Conservation (phyloP, 2,888 invertebrate genomes). For the Apantesis nais region DNA sequence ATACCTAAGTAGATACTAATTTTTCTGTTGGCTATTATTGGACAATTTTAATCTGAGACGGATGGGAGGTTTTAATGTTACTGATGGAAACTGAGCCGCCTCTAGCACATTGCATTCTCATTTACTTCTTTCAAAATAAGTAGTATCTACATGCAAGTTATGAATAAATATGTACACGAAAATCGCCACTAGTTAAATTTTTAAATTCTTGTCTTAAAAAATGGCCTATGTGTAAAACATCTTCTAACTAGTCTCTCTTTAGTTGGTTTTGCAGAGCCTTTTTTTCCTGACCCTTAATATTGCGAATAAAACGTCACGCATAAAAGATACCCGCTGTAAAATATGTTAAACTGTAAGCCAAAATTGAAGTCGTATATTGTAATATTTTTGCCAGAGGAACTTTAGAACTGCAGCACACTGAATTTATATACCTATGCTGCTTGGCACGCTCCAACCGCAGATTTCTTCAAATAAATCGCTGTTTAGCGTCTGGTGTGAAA, state of each 20-base stretch:
- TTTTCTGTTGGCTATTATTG: not conserved
- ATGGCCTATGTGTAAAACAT: not conserved
- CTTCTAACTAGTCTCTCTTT: not conserved
- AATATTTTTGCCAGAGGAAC: conserved; percentile 54
- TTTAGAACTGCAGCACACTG: conserved; percentile 49
- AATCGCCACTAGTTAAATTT: not conserved
- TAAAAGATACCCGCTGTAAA: conserved; percentile 22
- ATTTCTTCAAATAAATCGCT: conserved; percentile 52
- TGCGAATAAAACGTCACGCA: conserved; percentile 14
- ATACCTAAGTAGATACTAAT: not conserved
- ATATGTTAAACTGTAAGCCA: conserved; percentile 34
- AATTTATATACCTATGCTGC: conserved; percentile 53
- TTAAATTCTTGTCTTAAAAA: too few relatives aligned
- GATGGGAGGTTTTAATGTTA: not conserved
- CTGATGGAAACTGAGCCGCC: not conserved
- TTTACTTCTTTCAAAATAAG: not conserved
- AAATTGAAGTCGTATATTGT: conserved; percentile 37
- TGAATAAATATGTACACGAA: not conserved
- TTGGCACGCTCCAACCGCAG: conserved; percentile 48
- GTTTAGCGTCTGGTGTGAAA: conserved; percentile 43
- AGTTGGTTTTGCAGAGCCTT: not conserved
- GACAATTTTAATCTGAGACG: not conserved
- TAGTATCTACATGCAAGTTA: not conserved
- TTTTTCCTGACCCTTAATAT: conserved; percentile 2
- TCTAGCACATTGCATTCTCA: not conserved